Base-by-base conservation (phyloP, 1,140 invertebrate genomes). In the Meteorus sp. region DNA sequence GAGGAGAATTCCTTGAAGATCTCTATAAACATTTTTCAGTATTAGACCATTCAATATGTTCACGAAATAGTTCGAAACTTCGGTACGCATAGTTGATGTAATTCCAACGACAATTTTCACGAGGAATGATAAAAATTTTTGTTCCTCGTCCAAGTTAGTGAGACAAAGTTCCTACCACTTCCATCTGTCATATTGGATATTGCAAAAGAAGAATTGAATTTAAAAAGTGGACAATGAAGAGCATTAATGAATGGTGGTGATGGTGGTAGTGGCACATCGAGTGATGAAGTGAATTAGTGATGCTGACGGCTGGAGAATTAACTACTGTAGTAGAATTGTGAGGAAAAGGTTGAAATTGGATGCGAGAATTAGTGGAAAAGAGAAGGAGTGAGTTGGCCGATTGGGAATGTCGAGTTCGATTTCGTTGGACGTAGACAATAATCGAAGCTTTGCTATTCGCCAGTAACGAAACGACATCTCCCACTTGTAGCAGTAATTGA, bases 231-330 rank as follows among this genome's bases (percentile, higher is more conserved):
- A 29, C 9, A 29, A 29, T 29, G 27, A 29, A 9, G 4, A 5
- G 27, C 27, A n/a, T 27, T 29, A 55, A 55, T 55, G 23, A 43
- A 41, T 22, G n/a, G n/a, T n/a, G n/a, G n/a, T n/a, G n/a, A n/a
- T n/a, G n/a, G n/a, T n/a, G n/a, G n/a, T n/a, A 55, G 39, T 44
- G 39, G 54, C 15, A 13, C 43, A 13, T 11, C n/a, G 25, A 29
- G 52, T 55, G 44, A 56, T 56, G 27, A 45, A 47, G 43, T 45
- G 43, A 56, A 56, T 56, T 56, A 47, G 43, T 47, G 27, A 56
- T 9, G 43, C 41, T 56, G 25, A 56, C 41, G 29, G 19, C 11
- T 33, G 17, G 39, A 15, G 43, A 45, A 45, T 56, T 56, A 20
- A 33, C 54, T 23, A 56, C 27, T 9, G 29, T 23, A 56, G 11